Base-by-base conservation (phyloP, 2,888 invertebrate genomes). In the Nomada flava region DNA sequence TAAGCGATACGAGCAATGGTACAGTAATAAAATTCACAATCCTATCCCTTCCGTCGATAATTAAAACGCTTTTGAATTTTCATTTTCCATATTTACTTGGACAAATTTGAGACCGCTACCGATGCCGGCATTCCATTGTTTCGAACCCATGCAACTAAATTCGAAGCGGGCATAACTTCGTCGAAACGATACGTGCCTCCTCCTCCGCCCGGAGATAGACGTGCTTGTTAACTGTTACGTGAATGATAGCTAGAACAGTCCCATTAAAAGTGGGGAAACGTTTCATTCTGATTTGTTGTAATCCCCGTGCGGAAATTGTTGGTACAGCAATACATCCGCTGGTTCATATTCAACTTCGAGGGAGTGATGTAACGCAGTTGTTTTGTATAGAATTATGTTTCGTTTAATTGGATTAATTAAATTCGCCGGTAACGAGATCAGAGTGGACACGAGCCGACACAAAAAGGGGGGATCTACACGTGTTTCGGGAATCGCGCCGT, bases 221-320 rank as follows among this genome's bases (percentile, higher is more conserved):
- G 70, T 76, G 83, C 85, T 86, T 81, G 86, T 86, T 86, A 87
- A 79, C 87, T 68, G 80, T 85, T 83, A 72, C 83, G 76, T 78
- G 78, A 85, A 87, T 79, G 83, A 87, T 85, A 83, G 72, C 78
- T 75, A 15, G 60, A 18, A 53, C 70, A 65, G 50, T 72, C 69
- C 76, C 87, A 72, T 78, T 86, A 76, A 81, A 84, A 81, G 73
- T 83, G 76, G 62, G 64, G 44, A 47, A 76, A 73, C 73, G 64
- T 70, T 82, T 82, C 76, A 60, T 70, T 60, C 73, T 50, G 76
- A 62, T 76, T 73, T 76, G 72, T 68, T 65, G 82, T 82, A 76
- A 74, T 75, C 73, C 64, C 78, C 75, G 36, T 36, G 60, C 20
- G 55, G 68, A 76, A 73, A 67, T 82, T 79, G 82, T 74, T 76